phyloP scores from a whole-genome alignment of 2,888 invertebrate genomes.

The Rugalucina vietnamica region DNA sequence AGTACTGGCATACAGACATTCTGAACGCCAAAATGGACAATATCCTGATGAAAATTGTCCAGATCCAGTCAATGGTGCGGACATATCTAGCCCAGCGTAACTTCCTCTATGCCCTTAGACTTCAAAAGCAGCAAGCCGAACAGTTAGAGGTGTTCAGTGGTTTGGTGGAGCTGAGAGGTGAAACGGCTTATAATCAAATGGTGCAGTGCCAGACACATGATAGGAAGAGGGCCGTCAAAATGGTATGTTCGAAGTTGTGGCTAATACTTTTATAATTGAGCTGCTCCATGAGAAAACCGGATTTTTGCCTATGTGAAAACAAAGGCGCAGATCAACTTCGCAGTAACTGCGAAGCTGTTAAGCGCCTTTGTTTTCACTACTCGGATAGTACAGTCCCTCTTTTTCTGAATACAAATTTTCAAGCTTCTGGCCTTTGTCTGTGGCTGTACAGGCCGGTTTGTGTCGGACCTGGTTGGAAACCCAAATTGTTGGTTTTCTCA shows the following conservation, averaged over 20 bases:
- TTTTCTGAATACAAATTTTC: too few relatives aligned
- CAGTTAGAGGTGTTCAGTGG: not conserved
- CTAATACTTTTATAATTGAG: too few relatives aligned
- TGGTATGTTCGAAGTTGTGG: not conserved
- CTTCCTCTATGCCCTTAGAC: slow-evolving; percentile 8
- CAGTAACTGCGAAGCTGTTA: too few relatives aligned
- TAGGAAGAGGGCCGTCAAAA: not conserved
- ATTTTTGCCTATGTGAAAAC: too few relatives aligned
- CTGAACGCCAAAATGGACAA: slow-evolving; percentile 70
- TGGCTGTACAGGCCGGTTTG: too few relatives aligned
- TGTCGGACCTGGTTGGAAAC: too few relatives aligned
- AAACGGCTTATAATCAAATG: not conserved
- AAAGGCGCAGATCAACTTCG: too few relatives aligned
- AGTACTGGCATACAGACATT: slow-evolving; percentile 78
- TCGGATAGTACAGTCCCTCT: too few relatives aligned
- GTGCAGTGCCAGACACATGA: not conserved
- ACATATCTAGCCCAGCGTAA: slow-evolving; percentile 64
- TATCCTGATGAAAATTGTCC: slow-evolving; percentile 58
- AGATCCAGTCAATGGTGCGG: slow-evolving; percentile 70
- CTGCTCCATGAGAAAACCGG: too few relatives aligned
- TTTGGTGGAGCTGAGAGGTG: not conserved
- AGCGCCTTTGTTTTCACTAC: too few relatives aligned
- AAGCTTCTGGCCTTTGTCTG: too few relatives aligned
- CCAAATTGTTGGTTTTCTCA: too few relatives aligned
- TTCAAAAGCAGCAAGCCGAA: not conserved